A percentile compares a stretch with the other conserved stretches of the same genome.
Evolutionary conservation across 1,140 invertebrate species (phyloP).

Genomic region (Mycetomoellerius zeteki): DNA sequence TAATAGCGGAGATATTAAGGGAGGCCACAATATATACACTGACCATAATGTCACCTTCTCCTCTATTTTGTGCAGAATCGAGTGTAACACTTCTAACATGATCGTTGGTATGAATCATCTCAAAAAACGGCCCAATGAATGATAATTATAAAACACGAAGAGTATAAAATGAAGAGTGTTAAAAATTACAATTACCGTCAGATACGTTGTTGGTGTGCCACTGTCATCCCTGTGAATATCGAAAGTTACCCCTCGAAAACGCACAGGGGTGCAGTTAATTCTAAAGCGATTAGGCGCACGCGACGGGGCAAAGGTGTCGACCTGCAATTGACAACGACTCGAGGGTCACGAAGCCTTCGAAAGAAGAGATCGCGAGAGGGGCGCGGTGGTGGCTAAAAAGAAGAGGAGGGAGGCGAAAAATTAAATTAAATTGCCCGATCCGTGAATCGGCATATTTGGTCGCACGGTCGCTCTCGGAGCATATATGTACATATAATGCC

Average conservation of each 20-base stretch:
- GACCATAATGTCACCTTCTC: too few relatives aligned
- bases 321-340: conserved; percentile 85
- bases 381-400: conserved; percentile 62
- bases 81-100: too few relatives aligned
- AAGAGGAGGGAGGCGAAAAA: conserved; percentile 76
- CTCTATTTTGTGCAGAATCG: too few relatives aligned
- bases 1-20: too few relatives aligned
- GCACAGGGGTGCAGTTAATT: conserved; percentile 81
- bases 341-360: conserved; percentile 74
- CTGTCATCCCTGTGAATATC: conserved; percentile 55
- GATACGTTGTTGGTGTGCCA: conserved; percentile 2
- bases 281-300: conserved; percentile 86
- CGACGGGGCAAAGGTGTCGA: conserved; percentile 85
- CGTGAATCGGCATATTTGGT: conserved; percentile 59
- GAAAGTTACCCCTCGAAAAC: conserved; percentile 67
- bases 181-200: conserved; percentile 23
- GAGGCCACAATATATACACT: too few relatives aligned
- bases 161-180: not conserved
- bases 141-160: conserved; percentile 9
- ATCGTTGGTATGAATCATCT: not conserved
- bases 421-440: conserved; percentile 82
- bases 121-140: not conserved
- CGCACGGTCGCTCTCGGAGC: conserved; percentile 57
- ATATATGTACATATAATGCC: conserved; percentile 60
- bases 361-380: conserved; percentile 65